Base-by-base conservation (phyloP, 1,140 invertebrate genomes). In the Cyphomyrmex costatus region DNA sequence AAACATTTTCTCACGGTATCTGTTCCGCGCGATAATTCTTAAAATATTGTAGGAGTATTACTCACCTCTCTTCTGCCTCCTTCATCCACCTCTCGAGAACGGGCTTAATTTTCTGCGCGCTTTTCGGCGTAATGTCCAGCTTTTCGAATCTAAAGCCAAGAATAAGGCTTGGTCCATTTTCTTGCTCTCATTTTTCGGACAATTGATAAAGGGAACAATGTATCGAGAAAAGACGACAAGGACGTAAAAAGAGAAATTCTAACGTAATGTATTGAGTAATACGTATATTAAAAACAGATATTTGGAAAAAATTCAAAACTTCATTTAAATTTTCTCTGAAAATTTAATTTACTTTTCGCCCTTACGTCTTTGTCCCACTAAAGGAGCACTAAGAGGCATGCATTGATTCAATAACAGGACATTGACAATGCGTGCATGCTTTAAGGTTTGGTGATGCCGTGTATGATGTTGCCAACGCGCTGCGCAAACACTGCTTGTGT, bases 21-120 rank as follows among this genome's bases (percentile, higher is more conserved):
- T 21, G n/a, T 6, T 42, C 7, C 16, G n/a, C 3, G 7, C 42
- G 42, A 51, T 78, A 66, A 51, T 51, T 78, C 10, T 65, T 46
- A 42, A 80, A 49, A 12, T 60, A 60, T 87, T 14, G 2, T 56
- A 70, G 12, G 68, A 27, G 12, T 76, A 58, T 24, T 61, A 88
- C 96, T 97, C 97, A 98, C 97, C 98, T 98, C 96, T 98, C 98
- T 96, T 99, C 98, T 46, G 98, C 98, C 95, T 99, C 98, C 95
- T 98, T 98, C 98, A 99, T 99, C 99, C 99, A 99, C 95, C 97
- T 96, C 95, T 99, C 99, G 93, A 99, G 96, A 87, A 99, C 99
- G 89, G 99, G 99, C 96, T 99, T 99, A 93, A 99, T 99, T 97
- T 99, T 99, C 96, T 99, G 98, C 89, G 99, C 99, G 96, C 98